Conservation (phyloP, 2,113 vertebrate species). For the Peromyscus maniculatus region DNA sequence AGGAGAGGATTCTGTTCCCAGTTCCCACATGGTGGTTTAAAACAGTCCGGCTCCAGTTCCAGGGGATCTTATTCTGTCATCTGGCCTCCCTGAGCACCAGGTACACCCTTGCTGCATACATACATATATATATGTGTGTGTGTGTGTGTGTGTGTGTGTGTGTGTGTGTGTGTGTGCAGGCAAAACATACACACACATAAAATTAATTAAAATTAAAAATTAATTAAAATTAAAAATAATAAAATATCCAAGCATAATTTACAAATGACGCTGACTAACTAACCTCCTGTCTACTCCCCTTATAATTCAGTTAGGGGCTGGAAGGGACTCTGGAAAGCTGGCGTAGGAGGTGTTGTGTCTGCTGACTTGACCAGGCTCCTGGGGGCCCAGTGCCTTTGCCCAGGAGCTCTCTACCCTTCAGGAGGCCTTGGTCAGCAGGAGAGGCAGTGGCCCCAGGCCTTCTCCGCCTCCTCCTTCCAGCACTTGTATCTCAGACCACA, state of each 20-base stretch:
- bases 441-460: not conserved
- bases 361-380: not conserved
- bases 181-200: not conserved
- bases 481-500: conserved; percentile 34
- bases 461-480: not conserved
- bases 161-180: not conserved
- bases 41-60: not conserved
- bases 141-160: no score
- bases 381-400: not conserved
- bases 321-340: not conserved
- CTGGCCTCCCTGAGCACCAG: not conserved
- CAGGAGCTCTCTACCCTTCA: not conserved
- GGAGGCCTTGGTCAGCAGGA: fast-evolving
- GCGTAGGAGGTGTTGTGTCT: not conserved
- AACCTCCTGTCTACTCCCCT: not conserved
- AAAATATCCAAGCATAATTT: not conserved
- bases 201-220: not conserved
- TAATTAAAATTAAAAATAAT: not conserved
- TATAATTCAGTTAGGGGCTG: not conserved
- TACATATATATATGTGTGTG: no score
- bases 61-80: not conserved
- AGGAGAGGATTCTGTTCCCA: not conserved
- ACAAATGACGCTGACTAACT: not conserved
- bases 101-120: not conserved
- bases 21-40: not conserved